phyloP scores from a whole-genome alignment of 2,797 vertebrate genomes.

The Notolabrus celidotus region DNA sequence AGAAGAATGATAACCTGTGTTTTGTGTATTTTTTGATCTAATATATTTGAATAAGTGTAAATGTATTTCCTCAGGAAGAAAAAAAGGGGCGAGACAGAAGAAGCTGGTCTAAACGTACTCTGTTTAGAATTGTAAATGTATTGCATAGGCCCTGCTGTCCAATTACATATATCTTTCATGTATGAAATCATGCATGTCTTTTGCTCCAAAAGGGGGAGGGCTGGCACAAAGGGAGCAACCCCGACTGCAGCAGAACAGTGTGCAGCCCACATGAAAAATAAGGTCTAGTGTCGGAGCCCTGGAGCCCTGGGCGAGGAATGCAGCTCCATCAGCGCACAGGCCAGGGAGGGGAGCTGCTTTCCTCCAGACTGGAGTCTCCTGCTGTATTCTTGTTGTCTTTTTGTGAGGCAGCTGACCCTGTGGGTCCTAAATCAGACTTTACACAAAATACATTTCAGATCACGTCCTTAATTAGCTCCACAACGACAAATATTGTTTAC shows the following conservation, averaged over 20 bases:
- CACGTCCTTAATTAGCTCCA: conserved; percentile 78
- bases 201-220: conserved; percentile 77
- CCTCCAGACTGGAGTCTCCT: conserved; percentile 76
- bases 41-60: conserved; percentile 76
- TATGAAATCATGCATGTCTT: conserved; percentile 88
- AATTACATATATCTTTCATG: conserved; percentile 90
- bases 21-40: conserved; percentile 70
- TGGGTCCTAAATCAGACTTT: conserved; percentile 64
- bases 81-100: conserved; percentile 57
- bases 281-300: conserved; percentile 81
- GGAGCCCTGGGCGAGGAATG: conserved; percentile 82
- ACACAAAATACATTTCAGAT: conserved; percentile 71
- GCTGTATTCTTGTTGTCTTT: conserved; percentile 74
- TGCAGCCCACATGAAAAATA: conserved; percentile 85
- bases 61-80: conserved; percentile 71
- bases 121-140: conserved; percentile 88
- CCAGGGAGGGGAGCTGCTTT: conserved; percentile 72
- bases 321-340: conserved; percentile 81
- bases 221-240: conserved; percentile 84
- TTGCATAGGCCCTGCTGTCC: conserved; percentile 84
- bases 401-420: conserved; percentile 75
- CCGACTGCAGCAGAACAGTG: conserved; percentile 77
- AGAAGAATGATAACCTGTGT: conserved; percentile 75
- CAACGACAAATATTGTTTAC: conserved; percentile 70
- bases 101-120: conserved; percentile 73